These are phyloP conservation scores for Sebastes variabilis DNA, from an alignment of 2,797 vertebrate genomes.

Conservation along the genomic window DNA sequence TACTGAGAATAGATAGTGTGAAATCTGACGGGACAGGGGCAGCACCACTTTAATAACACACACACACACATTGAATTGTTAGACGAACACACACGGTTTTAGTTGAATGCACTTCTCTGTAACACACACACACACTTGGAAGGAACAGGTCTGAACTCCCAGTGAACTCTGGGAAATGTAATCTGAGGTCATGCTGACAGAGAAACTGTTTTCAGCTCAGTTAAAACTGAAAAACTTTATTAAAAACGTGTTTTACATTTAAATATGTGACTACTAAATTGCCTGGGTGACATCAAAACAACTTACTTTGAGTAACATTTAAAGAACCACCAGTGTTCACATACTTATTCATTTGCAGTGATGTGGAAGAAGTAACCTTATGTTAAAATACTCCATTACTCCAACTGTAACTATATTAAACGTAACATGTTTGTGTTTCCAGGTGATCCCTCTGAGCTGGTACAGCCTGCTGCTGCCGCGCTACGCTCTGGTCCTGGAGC, in stretches of 20 bases:
- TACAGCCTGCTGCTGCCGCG: slow-evolving; percentile 73
- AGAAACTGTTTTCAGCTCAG: not conserved
- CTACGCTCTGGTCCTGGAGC: slow-evolving; percentile 77
- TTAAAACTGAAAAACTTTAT: not conserved
- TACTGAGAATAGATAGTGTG: slow-evolving; percentile 29
- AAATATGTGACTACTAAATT: no score
- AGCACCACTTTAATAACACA: not conserved
- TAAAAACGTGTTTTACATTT: no score
- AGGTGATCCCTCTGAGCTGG: slow-evolving; percentile 73
- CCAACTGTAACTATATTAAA: not conserved
- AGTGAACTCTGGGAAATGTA: slow-evolving; percentile 13
- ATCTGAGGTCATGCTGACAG: not conserved
- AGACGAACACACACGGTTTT: not conserved
- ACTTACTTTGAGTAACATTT: no score
- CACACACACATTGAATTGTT: not conserved
- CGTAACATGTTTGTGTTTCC: not conserved
- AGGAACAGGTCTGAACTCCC: not conserved
- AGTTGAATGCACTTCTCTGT: no score
- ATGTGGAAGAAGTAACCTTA: no score
- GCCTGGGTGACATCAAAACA: no score
- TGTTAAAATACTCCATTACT: no score
- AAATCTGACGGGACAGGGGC: slow-evolving; percentile 48
- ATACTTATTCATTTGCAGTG: no score
- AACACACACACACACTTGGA: not conserved
- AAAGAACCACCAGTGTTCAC: no score